Base-by-base conservation (phyloP, 2,888 invertebrate species). In the Agriopis aurantiaria region DNA sequence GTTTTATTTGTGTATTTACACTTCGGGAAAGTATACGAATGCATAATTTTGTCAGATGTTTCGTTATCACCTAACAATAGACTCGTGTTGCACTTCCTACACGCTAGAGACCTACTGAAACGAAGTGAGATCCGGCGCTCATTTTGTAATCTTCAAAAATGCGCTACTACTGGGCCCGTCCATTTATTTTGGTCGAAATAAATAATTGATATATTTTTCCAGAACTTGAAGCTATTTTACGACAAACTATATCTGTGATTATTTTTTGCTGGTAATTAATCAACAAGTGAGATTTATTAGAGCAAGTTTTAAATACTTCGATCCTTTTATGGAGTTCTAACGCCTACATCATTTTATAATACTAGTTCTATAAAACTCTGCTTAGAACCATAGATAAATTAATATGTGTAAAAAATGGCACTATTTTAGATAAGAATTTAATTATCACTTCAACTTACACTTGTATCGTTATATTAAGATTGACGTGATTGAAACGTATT, bases 281-380 rank as follows among this genome's bases (percentile, higher is more conserved):
- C 46, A 45, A 41, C 8, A 49, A 52, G 48, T n/a, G 41, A 55
- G 49, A 69, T 71, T 71, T 71, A 65, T 65, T 71, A 56, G 65
- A 17, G 48, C 64, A 59, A 53, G 49, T 69, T 69, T 55, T 58
- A 69, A 65, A 60, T 55, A n/a, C 23, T 60, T 11, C 6, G 5
- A 17, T 60, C 60, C 56, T 33, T 60, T 48, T 58, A 53, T 48
- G 53, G 58, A 14, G 23, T 48, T 9, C 12, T 57, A 6, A 60
- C 64, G 60, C 69, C 69, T 59, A 69, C 69, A 65, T 55, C 8
- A 63, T 41, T 52, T 58, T 49, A 49, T 53, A 17, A 14, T 48
- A 61, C 49, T 43, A 43, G 56, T 55, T 49, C 33, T 40, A 9
- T 41, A 60, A 23, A 61, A 48, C 48, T 62, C 9, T 43, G 9